Evolutionary conservation across 2,888 invertebrate species (phyloP).

Genomic region (Tachina grossa): DNA sequence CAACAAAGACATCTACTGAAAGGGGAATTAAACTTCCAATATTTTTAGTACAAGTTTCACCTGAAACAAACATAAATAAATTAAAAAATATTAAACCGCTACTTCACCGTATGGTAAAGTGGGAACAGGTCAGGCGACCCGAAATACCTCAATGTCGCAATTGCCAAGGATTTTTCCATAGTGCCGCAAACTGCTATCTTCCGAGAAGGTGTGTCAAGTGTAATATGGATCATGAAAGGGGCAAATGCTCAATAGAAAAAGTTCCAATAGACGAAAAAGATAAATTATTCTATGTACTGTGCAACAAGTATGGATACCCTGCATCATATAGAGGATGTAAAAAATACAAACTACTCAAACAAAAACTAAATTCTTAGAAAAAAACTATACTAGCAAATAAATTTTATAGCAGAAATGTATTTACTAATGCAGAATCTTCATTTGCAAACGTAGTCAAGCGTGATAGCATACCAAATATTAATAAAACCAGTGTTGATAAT

Average conservation of each 20-base stretch:
- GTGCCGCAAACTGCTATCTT: conserved; percentile 13
- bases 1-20: neutral
- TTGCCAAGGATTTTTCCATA: conserved; percentile 23
- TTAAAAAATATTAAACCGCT: conserved; percentile 22
- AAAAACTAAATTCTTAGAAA: neutral
- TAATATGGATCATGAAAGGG: neutral
- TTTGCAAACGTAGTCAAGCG: conserved; percentile 20
- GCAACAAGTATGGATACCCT: neutral
- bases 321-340: neutral
- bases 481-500: neutral
- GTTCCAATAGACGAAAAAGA: neutral
- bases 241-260: neutral
- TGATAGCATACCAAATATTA: neutral
- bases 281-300: neutral
- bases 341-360: neutral
- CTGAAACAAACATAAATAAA: conserved; percentile 3
- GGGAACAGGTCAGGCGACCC: conserved; percentile 13
- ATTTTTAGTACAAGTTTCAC: neutral
- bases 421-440: conserved; percentile 14
- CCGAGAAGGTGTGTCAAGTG: conserved; percentile 14
- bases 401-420: neutral
- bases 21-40: neutral
- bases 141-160: conserved; percentile 30
- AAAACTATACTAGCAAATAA: neutral
- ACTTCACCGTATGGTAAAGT: neutral